Conservation (phyloP, 2,888 invertebrate genomes). For the Nemotelus pantherinus region DNA sequence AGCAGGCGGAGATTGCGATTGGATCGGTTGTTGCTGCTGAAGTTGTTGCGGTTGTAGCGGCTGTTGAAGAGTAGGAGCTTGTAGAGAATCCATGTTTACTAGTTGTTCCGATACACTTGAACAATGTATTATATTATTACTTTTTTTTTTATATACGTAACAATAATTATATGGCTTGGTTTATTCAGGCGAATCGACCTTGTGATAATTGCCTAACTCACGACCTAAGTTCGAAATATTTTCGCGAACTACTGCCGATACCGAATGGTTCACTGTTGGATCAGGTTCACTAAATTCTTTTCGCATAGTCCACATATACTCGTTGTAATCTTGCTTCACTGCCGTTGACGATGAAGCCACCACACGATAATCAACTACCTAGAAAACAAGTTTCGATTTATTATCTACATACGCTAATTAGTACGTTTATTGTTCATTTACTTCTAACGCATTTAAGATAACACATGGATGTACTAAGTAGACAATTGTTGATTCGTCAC, state of each 20-base stretch:
- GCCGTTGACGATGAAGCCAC: constrained; percentile 87
- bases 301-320: constrained; percentile 94
- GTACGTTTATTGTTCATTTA: constrained; percentile 56
- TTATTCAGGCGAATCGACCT: constrained; percentile 64
- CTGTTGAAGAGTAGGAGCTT: constrained; percentile 45
- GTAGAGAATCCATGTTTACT: constrained; percentile 34
- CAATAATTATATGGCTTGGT: background rate
- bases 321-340: constrained; percentile 88
- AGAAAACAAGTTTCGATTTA: constrained; percentile 52
- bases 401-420: constrained; percentile 12
- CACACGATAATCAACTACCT: constrained; percentile 87
- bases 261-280: constrained; percentile 63
- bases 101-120: constrained; percentile 23
- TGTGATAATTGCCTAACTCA: constrained; percentile 65
- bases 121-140: constrained; percentile 33
- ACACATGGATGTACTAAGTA: constrained; percentile 89
- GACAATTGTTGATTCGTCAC: constrained; percentile 85
- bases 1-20: constrained; percentile 17
- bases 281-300: constrained; percentile 87
- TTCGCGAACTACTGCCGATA: constrained; percentile 70
- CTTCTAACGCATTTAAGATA: constrained; percentile 85
- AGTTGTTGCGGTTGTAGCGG: constrained; percentile 15
- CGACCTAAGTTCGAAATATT: constrained; percentile 72
- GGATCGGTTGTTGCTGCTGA: constrained; percentile 43
- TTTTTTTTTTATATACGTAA: background rate